These are phyloP conservation scores for Melanophora roralis DNA, from an alignment of 2,888 invertebrate species.

Conservation along the genomic window DNA sequence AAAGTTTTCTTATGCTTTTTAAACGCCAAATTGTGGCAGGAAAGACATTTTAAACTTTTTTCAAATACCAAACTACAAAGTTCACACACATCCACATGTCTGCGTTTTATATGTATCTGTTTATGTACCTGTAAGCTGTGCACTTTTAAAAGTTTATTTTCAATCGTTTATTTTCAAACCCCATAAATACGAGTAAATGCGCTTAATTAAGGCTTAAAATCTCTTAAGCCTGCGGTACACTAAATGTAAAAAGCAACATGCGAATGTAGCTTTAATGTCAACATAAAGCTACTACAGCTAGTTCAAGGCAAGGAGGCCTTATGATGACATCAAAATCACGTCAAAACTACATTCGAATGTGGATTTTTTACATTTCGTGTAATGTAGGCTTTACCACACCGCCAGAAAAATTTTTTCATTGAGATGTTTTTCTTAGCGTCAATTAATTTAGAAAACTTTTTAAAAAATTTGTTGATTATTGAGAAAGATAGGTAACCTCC, in stretches of 20 bases:
- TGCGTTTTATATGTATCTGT: no score
- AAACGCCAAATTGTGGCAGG: conserved; percentile 23
- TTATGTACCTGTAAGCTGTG: conserved; percentile 63
- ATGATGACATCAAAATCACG: no score
- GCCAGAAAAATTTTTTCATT: conserved; percentile 11
- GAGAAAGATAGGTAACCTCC: conserved; percentile 52
- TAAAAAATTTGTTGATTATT: conserved; percentile 58
- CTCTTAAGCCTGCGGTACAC: no score
- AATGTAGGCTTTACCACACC: no score
- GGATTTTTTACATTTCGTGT: no score
- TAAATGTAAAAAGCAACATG: no score
- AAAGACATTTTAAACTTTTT: conserved; percentile 14
- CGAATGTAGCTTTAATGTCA: no score
- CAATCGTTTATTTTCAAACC: conserved; percentile 45
- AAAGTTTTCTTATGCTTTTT: conserved; percentile 14
- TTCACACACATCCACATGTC: conserved; percentile 1
- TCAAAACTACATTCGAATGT: no score
- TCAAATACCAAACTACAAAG: background rate
- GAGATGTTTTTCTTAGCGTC: conserved; percentile 57
- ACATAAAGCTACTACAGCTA: no score
- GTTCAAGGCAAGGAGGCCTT: no score
- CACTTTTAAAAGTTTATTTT: conserved; percentile 54
- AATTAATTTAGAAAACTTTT: conserved; percentile 59
- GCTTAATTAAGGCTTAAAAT: conserved; percentile 61
- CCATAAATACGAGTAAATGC: conserved; percentile 22